Conservation (phyloP, 2,113 vertebrate species). For the Oncorhynchus gorbuscha region DNA sequence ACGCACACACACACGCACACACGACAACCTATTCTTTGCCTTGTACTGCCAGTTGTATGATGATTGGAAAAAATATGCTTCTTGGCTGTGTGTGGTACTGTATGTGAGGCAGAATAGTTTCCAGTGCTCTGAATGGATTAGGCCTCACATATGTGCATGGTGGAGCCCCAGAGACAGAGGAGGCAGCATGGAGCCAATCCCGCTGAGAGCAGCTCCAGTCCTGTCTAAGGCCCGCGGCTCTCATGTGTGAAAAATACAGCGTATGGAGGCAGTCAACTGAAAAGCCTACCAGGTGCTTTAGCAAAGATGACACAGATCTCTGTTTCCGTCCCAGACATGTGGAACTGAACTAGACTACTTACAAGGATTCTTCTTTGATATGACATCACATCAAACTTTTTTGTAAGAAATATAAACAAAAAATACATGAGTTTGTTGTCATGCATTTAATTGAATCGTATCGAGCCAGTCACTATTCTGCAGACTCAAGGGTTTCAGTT, state of each 20-base stretch:
- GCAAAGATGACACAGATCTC: slow-evolving; percentile 41
- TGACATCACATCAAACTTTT: neutral
- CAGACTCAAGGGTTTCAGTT: no score
- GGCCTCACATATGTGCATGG: slow-evolving; percentile 39
- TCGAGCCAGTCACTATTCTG: no score
- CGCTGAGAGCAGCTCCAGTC: slow-evolving; percentile 52
- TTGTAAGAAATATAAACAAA: neutral
- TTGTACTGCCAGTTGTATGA: slow-evolving; percentile 3
- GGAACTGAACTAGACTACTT: slow-evolving; percentile 9
- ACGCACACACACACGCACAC: neutral
- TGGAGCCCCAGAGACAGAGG: slow-evolving; percentile 48
- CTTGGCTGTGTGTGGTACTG: neutral
- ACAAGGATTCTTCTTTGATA: no score
- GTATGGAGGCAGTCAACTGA: slow-evolving; percentile 68
- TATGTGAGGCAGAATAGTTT: slow-evolving; percentile 21
- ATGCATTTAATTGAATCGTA: no score
- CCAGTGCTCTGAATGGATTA: slow-evolving; percentile 39
- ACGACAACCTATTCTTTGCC: neutral
- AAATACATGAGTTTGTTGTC: no score
- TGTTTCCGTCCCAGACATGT: slow-evolving; percentile 23
- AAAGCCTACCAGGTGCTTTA: slow-evolving; percentile 52
- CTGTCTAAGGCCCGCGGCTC: slow-evolving; percentile 57
- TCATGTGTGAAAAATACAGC: slow-evolving; percentile 65
- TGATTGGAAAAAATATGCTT: slow-evolving; percentile 13
- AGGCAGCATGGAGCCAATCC: slow-evolving; percentile 42